Percentiles rank a stretch among this genome's conserved stretches.
These are phyloP conservation scores for Diphyllodes magnificus DNA, from an alignment of 2,113 vertebrate genomes.

Conservation along the genomic window DNA sequence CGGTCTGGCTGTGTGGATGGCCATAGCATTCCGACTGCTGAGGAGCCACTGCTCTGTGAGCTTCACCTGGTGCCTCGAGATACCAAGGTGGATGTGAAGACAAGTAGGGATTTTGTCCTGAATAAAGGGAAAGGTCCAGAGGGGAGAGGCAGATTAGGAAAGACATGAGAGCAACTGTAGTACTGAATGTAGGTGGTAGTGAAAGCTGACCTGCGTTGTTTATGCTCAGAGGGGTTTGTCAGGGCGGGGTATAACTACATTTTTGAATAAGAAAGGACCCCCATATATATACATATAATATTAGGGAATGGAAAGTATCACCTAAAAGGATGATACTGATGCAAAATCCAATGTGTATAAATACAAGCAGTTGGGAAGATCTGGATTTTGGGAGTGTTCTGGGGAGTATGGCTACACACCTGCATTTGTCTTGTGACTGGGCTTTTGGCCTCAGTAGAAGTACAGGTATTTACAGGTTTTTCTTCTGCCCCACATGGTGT, in stretches of 20 bases:
- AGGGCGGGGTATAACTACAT: neutral
- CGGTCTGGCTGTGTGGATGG: accelerated
- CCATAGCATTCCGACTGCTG: accelerated
- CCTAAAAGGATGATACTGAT: neutral
- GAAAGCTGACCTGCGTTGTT: neutral
- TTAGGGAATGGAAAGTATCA: neutral
- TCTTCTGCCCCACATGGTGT: neutral
- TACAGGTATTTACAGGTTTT: neutral
- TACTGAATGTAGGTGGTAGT: neutral
- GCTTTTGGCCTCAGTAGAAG: neutral
- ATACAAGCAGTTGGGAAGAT: accelerated
- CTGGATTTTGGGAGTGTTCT: neutral
- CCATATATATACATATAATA: neutral
- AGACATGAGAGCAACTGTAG: neutral
- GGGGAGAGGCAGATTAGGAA: neutral
- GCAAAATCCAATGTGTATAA: neutral
- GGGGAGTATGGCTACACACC: neutral
- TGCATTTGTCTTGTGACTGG: neutral
- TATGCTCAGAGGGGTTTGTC: neutral
- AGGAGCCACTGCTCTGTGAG: neutral
- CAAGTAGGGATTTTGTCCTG: neutral
- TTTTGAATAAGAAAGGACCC: neutral
- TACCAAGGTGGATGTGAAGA: neutral
- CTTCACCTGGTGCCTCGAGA: neutral
- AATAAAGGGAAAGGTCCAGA: neutral